Evolutionary conservation across 2,797 vertebrate species (phyloP), one percentile per base, ranked within the genome.

Genomic region (Otolemur crassicaudatus): DNA sequence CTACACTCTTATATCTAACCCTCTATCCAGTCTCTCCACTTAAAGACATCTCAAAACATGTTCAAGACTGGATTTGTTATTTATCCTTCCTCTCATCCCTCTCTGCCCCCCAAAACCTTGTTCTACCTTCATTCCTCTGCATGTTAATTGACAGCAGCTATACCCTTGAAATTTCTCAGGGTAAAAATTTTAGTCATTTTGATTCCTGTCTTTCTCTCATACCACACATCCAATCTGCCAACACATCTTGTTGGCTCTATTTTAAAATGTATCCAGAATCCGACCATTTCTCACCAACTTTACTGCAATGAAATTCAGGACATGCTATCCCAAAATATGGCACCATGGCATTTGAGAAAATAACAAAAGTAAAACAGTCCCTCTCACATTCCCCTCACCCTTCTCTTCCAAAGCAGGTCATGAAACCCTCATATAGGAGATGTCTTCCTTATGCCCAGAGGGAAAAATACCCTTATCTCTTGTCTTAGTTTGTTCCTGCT

Each of bases 211-310:
- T 67, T 88, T 93, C 72, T 94, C 29, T 94, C 61, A 75, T 0
- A 86, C 11, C 20, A 73, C 12, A 25, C 40, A 85, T 34, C 9
- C 14, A 84, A 67, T 25, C 73, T 67, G 29, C n/a, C 61, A 95
- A 93, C 23, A 77, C 1, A 29, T 61, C 79, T n/a, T 77, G 12
- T 5, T 81, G 31, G 3, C 14, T 89, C 16, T 43, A 12, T 25
- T 53, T 76, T 75, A 86, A 96, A 82, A 81, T 90, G n/a, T n/a
- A 87, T 43, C 25, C 43, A 92, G 84, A 69, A 84, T 46, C 37
- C 16, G 92, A 76, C 40, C 29, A 70, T 23, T 60, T 87, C 72
- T 87, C 43, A 65, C 53, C 34, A 76, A 49, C 31, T 72, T 86
- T 81, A 46, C n/a, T 70, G 7, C 34, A 43, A n/a, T 40, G 56